Conservation (phyloP, 2,888 invertebrate species). For the Amphipoea oculea region DNA sequence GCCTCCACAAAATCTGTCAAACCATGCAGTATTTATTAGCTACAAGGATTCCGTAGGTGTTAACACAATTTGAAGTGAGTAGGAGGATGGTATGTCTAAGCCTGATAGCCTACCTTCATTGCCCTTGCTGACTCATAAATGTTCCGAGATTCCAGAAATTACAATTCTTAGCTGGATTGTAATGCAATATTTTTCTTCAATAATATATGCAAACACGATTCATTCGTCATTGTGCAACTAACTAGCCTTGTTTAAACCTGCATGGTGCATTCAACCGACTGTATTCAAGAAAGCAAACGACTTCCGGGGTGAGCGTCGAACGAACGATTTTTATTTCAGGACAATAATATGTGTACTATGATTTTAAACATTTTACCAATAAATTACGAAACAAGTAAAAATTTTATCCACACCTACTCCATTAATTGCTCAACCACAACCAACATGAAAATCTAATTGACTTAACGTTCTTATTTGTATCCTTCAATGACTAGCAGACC, state of each 20-base stretch:
- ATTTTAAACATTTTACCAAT: background rate
- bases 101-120: constrained; percentile 1
- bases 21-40: constrained; percentile 22
- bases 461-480: background rate
- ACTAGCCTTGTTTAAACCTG: constrained; percentile 9
- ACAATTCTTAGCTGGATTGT: background rate
- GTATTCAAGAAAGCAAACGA: background rate
- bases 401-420: background rate
- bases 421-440: background rate
- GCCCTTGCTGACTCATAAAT: constrained; percentile 11
- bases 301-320: background rate
- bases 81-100: constrained; percentile 14
- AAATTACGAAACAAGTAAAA: background rate
- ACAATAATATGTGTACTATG: background rate
- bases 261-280: constrained; percentile 19
- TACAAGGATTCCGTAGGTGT: constrained; percentile 31
- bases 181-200: constrained; percentile 8
- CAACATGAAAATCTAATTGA: background rate
- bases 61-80: constrained; percentile 22
- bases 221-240: background rate
- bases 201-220: background rate
- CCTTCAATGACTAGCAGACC: background rate
- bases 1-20: constrained; percentile 12
- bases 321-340: constrained; percentile 10
- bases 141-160: constrained; percentile 17